Evolutionary conservation across 2,888 invertebrate genomes (phyloP).

Genomic region (Chromoteleia sp.): DNA sequence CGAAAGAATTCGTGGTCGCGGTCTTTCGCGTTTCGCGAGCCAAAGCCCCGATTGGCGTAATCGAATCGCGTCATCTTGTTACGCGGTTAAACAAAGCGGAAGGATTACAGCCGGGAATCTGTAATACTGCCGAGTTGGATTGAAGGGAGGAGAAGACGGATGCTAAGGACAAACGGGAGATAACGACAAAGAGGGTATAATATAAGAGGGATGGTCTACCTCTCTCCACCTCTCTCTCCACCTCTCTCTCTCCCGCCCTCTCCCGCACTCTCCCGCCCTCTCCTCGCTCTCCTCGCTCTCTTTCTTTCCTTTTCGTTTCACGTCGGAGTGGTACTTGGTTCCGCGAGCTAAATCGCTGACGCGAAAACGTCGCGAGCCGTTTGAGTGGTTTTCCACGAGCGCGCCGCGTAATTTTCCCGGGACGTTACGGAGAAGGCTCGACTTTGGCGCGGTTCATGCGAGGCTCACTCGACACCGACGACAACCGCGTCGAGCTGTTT

Average conservation of each 20-base stretch:
- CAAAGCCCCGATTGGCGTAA: slow-evolving; percentile 44
- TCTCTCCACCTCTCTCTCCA: no score
- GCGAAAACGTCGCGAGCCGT: no score
- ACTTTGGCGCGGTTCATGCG: slow-evolving; percentile 12
- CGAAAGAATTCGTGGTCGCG: no score
- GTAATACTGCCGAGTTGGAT: slow-evolving; percentile 64
- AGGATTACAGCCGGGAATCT: slow-evolving; percentile 63
- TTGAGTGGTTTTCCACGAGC: no score
- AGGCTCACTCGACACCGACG: slow-evolving; percentile 24
- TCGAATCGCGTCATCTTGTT: slow-evolving; percentile 67
- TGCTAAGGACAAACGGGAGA: slow-evolving; percentile 36
- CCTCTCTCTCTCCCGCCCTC: no score
- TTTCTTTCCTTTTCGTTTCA: no score
- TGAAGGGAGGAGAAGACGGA: slow-evolving; percentile 53
- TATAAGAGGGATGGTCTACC: slow-evolving; percentile 45
- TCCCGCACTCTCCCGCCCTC: no score
- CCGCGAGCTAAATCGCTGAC: no score
- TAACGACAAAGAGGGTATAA: slow-evolving; percentile 44
- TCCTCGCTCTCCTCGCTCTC: no score
- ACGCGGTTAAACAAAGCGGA: slow-evolving; percentile 63
- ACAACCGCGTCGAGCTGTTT: slow-evolving; percentile 40
- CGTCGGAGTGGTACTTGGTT: no score
- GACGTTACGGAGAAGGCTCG: no score
- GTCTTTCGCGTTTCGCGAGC: slow-evolving; percentile 1
- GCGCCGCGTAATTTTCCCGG: no score